A percentile compares a stretch with the other conserved stretches of the same genome.
These are phyloP conservation scores for Elachura formosa DNA, from an alignment of 2,113 vertebrate genomes.

Conservation along the genomic window DNA sequence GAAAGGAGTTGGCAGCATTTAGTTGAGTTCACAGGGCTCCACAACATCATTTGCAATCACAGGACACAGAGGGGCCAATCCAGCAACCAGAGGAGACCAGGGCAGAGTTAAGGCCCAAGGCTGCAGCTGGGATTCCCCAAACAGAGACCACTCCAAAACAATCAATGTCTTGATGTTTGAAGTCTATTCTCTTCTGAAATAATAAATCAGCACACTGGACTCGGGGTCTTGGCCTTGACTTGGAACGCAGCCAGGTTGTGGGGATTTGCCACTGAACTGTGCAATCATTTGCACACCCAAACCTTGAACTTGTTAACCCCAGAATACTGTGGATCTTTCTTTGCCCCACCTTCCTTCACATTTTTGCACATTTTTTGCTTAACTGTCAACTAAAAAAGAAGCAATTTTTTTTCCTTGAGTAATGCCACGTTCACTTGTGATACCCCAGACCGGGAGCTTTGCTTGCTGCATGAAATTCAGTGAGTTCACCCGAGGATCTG, in stretches of 20 bases:
- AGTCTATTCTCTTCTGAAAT: not conserved
- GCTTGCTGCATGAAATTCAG: not conserved
- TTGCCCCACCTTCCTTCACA: not conserved
- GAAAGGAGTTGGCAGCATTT: conserved; percentile 68
- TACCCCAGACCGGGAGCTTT: not conserved
- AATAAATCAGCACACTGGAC: not conserved
- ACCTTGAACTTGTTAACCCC: not conserved
- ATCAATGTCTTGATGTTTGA: not conserved
- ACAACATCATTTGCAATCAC: not conserved
- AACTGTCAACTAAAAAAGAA: not conserved
- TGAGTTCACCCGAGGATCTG: not conserved
- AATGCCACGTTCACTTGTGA: not conserved
- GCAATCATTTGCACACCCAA: not conserved
- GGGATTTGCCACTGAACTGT: not conserved
- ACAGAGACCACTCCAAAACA: not conserved
- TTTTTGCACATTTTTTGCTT: not conserved
- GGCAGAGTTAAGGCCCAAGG: not conserved
- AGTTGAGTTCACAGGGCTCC: not conserved
- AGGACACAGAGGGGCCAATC: not conserved
- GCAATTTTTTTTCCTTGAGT: not conserved
- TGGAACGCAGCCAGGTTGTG: fast-evolving
- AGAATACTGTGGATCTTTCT: not conserved
- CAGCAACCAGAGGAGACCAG: not conserved
- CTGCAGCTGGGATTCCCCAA: not conserved
- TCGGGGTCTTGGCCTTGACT: not conserved